These are phyloP conservation scores for Semaprochilodus insignis DNA, from an alignment of 2,797 vertebrate species.

Conservation along the genomic window DNA sequence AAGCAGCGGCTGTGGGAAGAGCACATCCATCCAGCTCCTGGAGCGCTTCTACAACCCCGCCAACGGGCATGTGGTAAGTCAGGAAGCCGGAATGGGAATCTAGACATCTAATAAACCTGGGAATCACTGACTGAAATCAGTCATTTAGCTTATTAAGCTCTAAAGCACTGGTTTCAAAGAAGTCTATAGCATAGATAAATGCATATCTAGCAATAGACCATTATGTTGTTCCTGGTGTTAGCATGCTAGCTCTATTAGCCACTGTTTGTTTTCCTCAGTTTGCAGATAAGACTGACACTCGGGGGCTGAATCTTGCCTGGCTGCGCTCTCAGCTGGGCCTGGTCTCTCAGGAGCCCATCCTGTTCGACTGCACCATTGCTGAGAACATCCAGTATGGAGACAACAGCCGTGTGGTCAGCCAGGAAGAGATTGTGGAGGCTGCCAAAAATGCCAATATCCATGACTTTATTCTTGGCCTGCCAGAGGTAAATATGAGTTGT, in stretches of 20 bases:
- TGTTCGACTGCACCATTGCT: constrained; percentile 79
- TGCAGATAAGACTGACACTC: constrained; percentile 73
- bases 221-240: neutral
- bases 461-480: constrained; percentile 74
- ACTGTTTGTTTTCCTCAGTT: constrained; percentile 61
- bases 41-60: constrained; percentile 75
- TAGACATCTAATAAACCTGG: neutral
- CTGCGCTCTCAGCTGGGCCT: constrained; percentile 74
- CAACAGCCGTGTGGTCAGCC: constrained; percentile 70
- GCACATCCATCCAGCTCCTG: constrained; percentile 79
- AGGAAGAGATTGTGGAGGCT: constrained; percentile 74
- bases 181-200: too few species aligned
- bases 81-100: too few species aligned
- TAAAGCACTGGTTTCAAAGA: too few species aligned
- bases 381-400: constrained; percentile 81
- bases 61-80: constrained; percentile 72
- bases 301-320: constrained; percentile 73
- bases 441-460: constrained; percentile 80
- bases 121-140: too few species aligned
- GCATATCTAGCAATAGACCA: neutral
- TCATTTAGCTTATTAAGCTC: too few species aligned
- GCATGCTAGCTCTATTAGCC: neutral
- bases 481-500: constrained; percentile 67
- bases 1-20: constrained; percentile 82
- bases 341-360: constrained; percentile 80